Base-by-base conservation (phyloP, 2,888 invertebrate genomes). In the Lochmaea capreae region DNA sequence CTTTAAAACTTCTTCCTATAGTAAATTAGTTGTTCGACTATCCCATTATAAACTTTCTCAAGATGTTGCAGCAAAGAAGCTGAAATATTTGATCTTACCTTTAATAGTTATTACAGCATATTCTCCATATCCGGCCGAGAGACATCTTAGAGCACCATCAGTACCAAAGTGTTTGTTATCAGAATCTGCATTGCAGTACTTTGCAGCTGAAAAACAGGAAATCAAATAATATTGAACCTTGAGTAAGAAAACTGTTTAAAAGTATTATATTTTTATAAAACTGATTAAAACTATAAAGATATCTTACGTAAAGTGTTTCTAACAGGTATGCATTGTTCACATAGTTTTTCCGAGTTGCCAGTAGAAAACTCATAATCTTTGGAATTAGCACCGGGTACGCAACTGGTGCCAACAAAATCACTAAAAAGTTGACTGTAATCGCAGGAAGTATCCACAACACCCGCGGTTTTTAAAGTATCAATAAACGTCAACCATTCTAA, bases 401-500 rank as follows among this genome's bases (percentile, higher is more conserved):
- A 93, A 3, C 91, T 90, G 0, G 87, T 87, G 2, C 85, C 83
- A 80, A 93, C 90, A 84, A 91, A 90, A 69, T 90, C 87, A 0
- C 89, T 89, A 0, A 91, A 88, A 0, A 89, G 85, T 67, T 85
- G 82, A 0, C 90, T 88, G 84, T 92, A 92, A 83, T 92, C 89
- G 78, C 92, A 92, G 65, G 90, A 88, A 0, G 80, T 65, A 8
- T 87, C 85, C 59, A 91, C 83, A 2, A 91, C 83, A 11, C 87
- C 85, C 0, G 87, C 85, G 73, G 87, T 87, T 43, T 90, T 89
- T 0, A 90, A 89, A 0, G 87, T 83, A 58, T 91, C 89, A 2
- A 92, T 87, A 81, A 92, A 92, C 1, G 92, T 89, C 61, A 92
- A 84, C 88, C 91, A 92, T 8, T 92, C 91, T 90, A 78, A 74